Evolutionary conservation across 2,888 invertebrate genomes (phyloP), one percentile per base, ranked within the genome.

Genomic region (Sisyra terminalis): DNA sequence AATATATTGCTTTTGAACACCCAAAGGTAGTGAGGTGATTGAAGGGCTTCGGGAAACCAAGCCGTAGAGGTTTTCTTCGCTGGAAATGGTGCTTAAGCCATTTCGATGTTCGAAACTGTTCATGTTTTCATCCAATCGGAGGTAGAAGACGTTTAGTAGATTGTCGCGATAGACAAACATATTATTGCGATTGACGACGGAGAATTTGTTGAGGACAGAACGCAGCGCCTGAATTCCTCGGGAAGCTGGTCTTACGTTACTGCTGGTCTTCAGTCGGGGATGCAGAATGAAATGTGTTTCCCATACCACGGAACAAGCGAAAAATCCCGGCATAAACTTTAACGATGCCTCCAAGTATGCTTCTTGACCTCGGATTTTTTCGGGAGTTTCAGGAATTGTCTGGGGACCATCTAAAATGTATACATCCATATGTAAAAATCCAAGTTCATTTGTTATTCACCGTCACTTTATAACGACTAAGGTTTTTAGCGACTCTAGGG

Each of bases 151-250:
- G 50, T 73, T 73, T 11, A 66, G 67, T 45, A 66, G 63, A 32
- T 63, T 68, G 50, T 82, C 80, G 53, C 72, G 70, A 53, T 79
- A 78, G 10, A 83, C 81, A 60, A 80, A 83, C 80, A 83, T 79
- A 57, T 83, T 82, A 48, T 65, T 73, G 32, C 82, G 65, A 53
- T 84, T 83, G 49, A 67, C 70, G 1, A 83, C 81, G 2, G 76
- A 74, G 52, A 83, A 77, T 44, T 76, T 70, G 51, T 73, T 75
- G 18, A 84, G 61, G 7, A 78, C 74, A 13, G 70, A 68, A 49
- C 74, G 69, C 39, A 83, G 59, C 3, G 76, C 77, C 55, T 73
- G 67, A 35, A 73, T 70, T n/a, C 75, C 75, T 34, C 72, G 60
- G 0, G 71, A 73, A 1, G 71, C 70, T 0, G 70, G 67, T 52